These are phyloP conservation scores for Drosophila nebulosa DNA, from an alignment of 1,140 invertebrate species.

Conservation along the genomic window DNA sequence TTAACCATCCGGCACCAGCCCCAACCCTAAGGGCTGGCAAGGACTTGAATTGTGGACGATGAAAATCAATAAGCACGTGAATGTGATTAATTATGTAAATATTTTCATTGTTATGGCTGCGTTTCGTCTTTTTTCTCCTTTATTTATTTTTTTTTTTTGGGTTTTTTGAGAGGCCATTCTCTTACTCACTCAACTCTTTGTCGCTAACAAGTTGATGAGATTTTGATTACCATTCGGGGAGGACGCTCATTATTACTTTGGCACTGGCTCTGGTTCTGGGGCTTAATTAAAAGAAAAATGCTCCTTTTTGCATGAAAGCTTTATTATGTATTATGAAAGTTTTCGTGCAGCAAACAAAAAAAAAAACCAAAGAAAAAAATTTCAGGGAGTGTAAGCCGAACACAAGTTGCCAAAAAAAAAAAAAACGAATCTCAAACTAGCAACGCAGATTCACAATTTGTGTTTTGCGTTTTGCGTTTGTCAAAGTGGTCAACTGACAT, in stretches of 20 bases:
- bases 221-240: conserved; percentile 48
- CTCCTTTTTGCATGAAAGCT: not conserved
- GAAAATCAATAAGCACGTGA: conserved; percentile 55
- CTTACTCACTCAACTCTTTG: not conserved
- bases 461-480: too few relatives aligned
- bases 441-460: too few relatives aligned
- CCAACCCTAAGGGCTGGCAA: too few relatives aligned
- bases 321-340: not conserved
- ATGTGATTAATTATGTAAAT: conserved; percentile 68
- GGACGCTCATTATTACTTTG: conserved; percentile 34
- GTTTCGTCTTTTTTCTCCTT: not conserved
- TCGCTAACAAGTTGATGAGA: conserved; percentile 42
- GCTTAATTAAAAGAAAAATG: conserved; percentile 39
- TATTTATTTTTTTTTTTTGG: not conserved
- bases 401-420: too few relatives aligned
- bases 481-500: too few relatives aligned
- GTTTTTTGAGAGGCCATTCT: not conserved
- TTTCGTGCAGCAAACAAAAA: too few relatives aligned
- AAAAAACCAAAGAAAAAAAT: too few relatives aligned
- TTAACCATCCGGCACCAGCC: too few relatives aligned
- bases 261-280: not conserved
- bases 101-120: conserved; percentile 33
- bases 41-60: not conserved
- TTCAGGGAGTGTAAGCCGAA: too few relatives aligned
- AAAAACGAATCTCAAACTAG: too few relatives aligned